phyloP scores from a whole-genome alignment of 2,888 invertebrate genomes.

The Stratiomys singularior region DNA sequence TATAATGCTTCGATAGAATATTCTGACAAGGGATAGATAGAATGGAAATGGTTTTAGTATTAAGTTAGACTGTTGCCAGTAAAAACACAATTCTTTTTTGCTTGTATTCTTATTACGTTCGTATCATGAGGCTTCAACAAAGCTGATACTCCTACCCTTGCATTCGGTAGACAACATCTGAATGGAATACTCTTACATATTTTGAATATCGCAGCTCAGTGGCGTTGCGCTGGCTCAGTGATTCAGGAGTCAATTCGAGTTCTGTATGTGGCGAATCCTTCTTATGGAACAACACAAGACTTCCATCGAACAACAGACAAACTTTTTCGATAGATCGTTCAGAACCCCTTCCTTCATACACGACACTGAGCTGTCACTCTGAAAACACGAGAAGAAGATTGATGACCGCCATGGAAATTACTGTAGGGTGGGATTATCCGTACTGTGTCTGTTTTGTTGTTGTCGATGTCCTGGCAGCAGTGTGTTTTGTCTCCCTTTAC shows the following conservation, averaged over 20 bases:
- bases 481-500: conserved; percentile 42
- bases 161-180: conserved; percentile 24
- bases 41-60: conserved; percentile 20
- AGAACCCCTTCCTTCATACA: conserved; percentile 23
- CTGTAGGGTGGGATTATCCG: conserved; percentile 56
- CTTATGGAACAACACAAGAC: not conserved
- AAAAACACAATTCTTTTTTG: conserved; percentile 38
- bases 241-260: not conserved
- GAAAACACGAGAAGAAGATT: conserved; percentile 66
- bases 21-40: conserved; percentile 25
- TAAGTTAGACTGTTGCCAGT: conserved; percentile 17
- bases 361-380: conserved; percentile 62
- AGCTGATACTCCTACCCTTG: conserved; percentile 26
- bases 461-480: conserved; percentile 35
- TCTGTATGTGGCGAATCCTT: not conserved
- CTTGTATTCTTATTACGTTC: conserved; percentile 31
- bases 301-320: not conserved
- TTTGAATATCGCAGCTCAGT: conserved; percentile 26
- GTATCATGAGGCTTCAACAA: conserved; percentile 28
- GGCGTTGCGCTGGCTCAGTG: conserved; percentile 8
- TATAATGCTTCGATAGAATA: conserved; percentile 29
- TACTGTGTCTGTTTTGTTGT: conserved; percentile 38
- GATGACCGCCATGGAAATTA: conserved; percentile 67
- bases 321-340: not conserved
- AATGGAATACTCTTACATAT: conserved; percentile 32